Evolutionary conservation across 92 coral and sea anemone species (phyloP), one percentile per base, ranked within the genome.

Genomic region (Parazoanthus darwini): DNA sequence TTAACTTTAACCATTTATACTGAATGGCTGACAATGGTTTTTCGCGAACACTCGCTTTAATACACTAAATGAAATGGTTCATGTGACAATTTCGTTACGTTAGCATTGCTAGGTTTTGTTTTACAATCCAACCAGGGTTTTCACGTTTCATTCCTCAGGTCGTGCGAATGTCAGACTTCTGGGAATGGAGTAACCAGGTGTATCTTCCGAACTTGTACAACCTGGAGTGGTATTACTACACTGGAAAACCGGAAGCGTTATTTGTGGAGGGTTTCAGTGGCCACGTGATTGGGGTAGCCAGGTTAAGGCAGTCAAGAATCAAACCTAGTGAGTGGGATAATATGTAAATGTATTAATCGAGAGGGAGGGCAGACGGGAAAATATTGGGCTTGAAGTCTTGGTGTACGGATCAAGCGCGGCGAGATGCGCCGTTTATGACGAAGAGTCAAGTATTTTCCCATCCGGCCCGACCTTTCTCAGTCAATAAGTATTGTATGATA

Each of bases 181-280:
- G 99, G 99, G 88, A 65, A 46, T 97, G 99, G 99, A 82, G 88
- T 59, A 95, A 94, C 2, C 86, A 86, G 29, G 92, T 92, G 5
- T 87, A 93, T 48, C 88, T 97, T 25, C 97, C 97, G 14, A 77
- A 88, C 35, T 66, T 97, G 78, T 94, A 96, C 91, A 97, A 97
- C 80, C 76, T 91, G 35, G 91, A 92, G 4, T 97, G 94, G 93
- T 93, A 94, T 74, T 78, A 70, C 90, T 97, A 97, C 93, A 84
- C 97, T 4, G 88, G 92, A 44, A 90, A 75, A 56, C 94, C 97
- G 36, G 90, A 94, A 29, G 58, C 92, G 85, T 35, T 74, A 35
- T 94, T 94, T 56, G 91, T 96, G 25, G 90, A 88, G 13, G 98
- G 95, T 6, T 93, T 91, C 71, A 91, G 96, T 16, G 99, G 99